Base-by-base conservation (phyloP, 2,113 vertebrate genomes). In the Pelusios castaneus region DNA sequence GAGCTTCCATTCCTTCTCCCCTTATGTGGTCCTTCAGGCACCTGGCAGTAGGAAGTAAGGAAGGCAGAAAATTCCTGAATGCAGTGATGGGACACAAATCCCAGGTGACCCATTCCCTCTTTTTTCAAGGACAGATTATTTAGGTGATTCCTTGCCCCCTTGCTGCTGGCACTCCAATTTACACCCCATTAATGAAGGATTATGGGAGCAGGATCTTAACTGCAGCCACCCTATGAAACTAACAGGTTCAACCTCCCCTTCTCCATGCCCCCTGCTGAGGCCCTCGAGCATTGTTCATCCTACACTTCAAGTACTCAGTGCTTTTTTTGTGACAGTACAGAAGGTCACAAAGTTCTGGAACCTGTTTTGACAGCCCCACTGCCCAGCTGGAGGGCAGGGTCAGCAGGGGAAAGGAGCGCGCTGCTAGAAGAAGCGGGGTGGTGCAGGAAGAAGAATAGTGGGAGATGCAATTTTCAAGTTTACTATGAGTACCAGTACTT, bases 201-300 rank as follows among this genome's bases (percentile, higher is more conserved):
- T 94, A 80, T 84, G 92, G 78, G 52, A 93, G 54, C 16, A 89
- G 90, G 93, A 96, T n/a, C 13, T 1, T 87, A 78, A 87, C 82
- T 31, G 1, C 56, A 78, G 82, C 17, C 38, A 63, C 70, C 85
- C 52, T 83, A 81, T 14, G 55, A 89, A 31, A 89, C 49, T 47
- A 63, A 76, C 43, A 70, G 70, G 79, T 82, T 92, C 89, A 78
- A 85, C 55, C 85, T 85, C 63, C 81, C 81, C 47, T 47, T 10
- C 47, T 47, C 47, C 47, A 34, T 47, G 73, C 89, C 84, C 25
- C 73, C 80, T 70, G 29, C 70, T 55, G 27, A 49, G 29, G 14
- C 84, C 78, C 86, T 89, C 52, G 41, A 54, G 6, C 25, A 9
- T 56, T 89, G 55, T 85, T 90, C 29, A 29, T 22, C 89, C 60